phyloP scores from a whole-genome alignment of 2,797 vertebrate genomes.

The Gobionotothen gibberifrons region DNA sequence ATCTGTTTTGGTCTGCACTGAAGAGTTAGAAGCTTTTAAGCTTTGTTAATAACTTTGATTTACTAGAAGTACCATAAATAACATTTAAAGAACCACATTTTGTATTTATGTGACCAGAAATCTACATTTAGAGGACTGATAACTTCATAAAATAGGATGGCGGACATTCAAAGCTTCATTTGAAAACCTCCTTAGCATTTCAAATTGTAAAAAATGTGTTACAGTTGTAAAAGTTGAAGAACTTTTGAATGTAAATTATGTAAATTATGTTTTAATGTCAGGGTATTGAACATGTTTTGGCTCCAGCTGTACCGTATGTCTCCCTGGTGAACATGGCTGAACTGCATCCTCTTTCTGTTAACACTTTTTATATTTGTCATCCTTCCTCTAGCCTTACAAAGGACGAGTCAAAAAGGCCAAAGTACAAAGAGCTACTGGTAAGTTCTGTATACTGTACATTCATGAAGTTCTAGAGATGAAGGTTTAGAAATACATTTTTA shows the following conservation, averaged over 20 bases:
- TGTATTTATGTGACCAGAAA: no score
- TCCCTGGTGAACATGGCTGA: not conserved
- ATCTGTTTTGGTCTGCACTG: no score
- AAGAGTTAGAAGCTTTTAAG: no score
- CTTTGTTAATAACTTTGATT: no score
- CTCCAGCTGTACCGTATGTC: not conserved
- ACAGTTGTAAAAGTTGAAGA: not conserved
- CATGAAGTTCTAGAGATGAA: not conserved
- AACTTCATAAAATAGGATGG: no score
- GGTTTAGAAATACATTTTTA: not conserved
- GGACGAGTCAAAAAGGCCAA: conserved; percentile 99
- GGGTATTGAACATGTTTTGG: no score
- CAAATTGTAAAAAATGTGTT: not conserved
- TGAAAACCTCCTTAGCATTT: no score
- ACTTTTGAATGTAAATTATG: not conserved
- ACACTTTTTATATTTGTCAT: not conserved
- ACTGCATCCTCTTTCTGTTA: conserved; percentile 13
- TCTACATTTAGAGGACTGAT: no score
- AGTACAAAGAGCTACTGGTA: conserved; percentile 99
- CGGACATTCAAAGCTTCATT: no score
- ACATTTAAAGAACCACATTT: no score
- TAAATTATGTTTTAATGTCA: not conserved
- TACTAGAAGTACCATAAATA: no score
- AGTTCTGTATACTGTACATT: conserved; percentile 67
- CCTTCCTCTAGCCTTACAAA: conserved; percentile 91